Evolutionary conservation across 2,113 vertebrate species (phyloP).

Genomic region (Pitta sordida): DNA sequence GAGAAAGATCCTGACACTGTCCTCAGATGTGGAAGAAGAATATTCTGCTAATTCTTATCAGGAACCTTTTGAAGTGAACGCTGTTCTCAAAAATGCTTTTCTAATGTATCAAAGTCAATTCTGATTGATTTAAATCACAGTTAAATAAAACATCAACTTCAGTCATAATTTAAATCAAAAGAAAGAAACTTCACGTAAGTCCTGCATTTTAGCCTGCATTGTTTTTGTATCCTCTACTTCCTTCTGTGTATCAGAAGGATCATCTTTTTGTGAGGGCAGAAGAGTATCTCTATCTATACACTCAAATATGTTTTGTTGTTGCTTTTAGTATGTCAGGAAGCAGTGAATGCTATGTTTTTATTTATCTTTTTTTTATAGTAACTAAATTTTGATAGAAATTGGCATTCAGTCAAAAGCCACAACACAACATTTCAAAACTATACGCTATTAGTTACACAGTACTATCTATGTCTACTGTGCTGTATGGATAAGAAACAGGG

Average conservation of each 20-base stretch:
- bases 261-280: background rate
- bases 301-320: background rate
- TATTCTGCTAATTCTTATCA: background rate
- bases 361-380: background rate
- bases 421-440: background rate
- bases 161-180: background rate
- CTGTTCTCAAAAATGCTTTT: background rate
- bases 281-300: background rate
- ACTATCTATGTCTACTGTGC: background rate
- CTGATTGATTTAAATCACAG: background rate
- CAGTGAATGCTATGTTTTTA: background rate
- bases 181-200: background rate
- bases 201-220: background rate
- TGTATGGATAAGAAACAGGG: background rate
- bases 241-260: background rate
- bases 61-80: background rate
- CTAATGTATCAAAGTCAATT: background rate
- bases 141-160: background rate
- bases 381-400: background rate
- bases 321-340: background rate
- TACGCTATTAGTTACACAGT: background rate
- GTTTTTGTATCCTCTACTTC: background rate
- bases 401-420: background rate
- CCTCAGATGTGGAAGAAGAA: background rate
- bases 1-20: background rate